phyloP scores from a whole-genome alignment of 2,797 vertebrate species.

The Coracias cyanogaster region DNA sequence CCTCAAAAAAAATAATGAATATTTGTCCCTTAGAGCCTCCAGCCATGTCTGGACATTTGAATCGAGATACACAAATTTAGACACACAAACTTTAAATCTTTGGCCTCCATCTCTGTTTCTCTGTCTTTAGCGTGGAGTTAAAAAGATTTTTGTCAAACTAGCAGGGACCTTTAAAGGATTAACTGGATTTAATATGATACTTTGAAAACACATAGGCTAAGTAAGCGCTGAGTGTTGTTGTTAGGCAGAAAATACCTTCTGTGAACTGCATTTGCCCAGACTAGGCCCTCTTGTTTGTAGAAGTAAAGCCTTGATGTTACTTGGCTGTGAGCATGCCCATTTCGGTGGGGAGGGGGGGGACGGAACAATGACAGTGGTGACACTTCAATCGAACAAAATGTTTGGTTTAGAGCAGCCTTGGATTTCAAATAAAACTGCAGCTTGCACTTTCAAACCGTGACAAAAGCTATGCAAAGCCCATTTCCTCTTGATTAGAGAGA shows the following conservation, averaged over 20 bases:
- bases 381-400: constrained; percentile 15
- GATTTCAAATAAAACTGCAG: constrained; percentile 59
- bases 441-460: constrained; percentile 59
- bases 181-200: neutral
- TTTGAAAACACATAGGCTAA: neutral
- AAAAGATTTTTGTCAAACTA: neutral
- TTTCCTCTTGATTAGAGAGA: constrained; percentile 78
- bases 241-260: neutral
- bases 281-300: neutral
- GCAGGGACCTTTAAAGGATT: neutral
- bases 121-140: neutral
- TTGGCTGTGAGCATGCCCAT: neutral
- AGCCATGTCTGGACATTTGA: neutral
- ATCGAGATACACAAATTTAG: neutral
- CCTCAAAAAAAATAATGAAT: neutral
- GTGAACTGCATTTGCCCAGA: neutral
- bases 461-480: constrained; percentile 72
- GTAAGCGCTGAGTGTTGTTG: neutral
- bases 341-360: neutral
- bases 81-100: neutral
- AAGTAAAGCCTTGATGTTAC: neutral
- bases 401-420: constrained; percentile 53
- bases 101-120: neutral
- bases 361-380: neutral
- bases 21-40: neutral